These are phyloP conservation scores for Tridacna crocea DNA, from an alignment of 2,888 invertebrate species.

Conservation along the genomic window DNA sequence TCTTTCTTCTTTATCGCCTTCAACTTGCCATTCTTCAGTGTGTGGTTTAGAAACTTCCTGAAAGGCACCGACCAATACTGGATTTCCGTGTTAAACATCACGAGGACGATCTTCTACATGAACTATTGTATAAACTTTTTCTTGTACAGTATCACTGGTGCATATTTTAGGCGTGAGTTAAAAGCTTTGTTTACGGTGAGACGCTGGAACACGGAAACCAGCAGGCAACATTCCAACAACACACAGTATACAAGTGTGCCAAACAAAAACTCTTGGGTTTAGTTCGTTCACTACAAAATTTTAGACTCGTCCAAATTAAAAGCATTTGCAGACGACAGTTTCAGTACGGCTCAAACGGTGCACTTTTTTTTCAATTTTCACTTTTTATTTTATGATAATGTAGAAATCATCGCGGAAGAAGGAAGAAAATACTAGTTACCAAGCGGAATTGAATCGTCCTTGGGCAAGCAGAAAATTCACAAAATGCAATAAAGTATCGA, in stretches of 20 bases:
- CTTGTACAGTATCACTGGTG: constrained; percentile 79
- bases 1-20: constrained; percentile 79
- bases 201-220: background rate
- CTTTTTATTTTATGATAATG: no score
- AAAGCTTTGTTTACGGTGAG: constrained; percentile 47
- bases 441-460: no score
- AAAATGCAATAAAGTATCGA: no score
- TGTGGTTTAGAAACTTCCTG: constrained; percentile 72
- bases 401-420: no score
- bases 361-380: no score
- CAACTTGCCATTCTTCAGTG: constrained; percentile 78
- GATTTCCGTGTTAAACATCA: constrained; percentile 69
- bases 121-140: constrained; percentile 82
- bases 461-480: no score
- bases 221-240: constrained; percentile 15
- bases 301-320: no score
- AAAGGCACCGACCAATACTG: constrained; percentile 56
- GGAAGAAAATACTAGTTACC: no score
- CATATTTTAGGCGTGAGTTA: constrained; percentile 77
- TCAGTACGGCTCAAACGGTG: no score
- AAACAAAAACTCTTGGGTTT: constrained; percentile 40
- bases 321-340: no score
- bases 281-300: background rate
- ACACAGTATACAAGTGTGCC: constrained; percentile 34
- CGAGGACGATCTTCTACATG: constrained; percentile 78